These are phyloP conservation scores for Gobionotothen gibberifrons DNA, from an alignment of 2,797 vertebrate species.

Conservation along the genomic window DNA sequence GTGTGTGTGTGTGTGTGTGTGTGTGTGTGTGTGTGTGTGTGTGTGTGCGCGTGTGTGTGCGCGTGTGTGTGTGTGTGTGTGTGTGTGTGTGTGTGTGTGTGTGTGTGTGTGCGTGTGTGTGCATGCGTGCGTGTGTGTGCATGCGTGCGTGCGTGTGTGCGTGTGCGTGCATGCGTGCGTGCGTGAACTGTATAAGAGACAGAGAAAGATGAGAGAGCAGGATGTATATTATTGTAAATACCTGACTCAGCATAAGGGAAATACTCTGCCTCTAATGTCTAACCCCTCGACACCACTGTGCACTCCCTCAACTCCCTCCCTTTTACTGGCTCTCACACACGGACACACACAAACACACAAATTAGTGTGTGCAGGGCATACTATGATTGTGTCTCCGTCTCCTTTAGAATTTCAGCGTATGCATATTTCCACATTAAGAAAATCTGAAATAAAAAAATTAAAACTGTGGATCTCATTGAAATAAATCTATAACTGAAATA, in stretches of 20 bases:
- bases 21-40: slow-evolving; percentile 20
- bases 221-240: slow-evolving; percentile 66
- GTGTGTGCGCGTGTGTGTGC: not conserved
- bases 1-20: slow-evolving; percentile 16
- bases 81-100: too few relatives aligned
- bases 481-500: not conserved
- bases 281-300: slow-evolving; percentile 41
- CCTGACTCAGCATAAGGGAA: slow-evolving; percentile 73
- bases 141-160: slow-evolving; percentile 15
- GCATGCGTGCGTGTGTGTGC: not conserved
- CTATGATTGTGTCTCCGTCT: slow-evolving; percentile 18
- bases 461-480: not conserved
- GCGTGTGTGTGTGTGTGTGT: slow-evolving; percentile 13
- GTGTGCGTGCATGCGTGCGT: slow-evolving; percentile 13
- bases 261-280: slow-evolving; percentile 65
- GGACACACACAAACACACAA: not conserved
- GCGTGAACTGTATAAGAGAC: slow-evolving; percentile 3
- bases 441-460: not conserved
- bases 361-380: not conserved
- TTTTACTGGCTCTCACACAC: not conserved
- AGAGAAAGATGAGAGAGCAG: slow-evolving; percentile 25
- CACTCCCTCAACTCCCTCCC: slow-evolving; percentile 35
- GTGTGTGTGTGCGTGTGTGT: slow-evolving; percentile 4
- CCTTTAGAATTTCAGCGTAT: not conserved
- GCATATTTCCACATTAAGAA: not conserved